Percentiles rank a stretch among this genome's conserved stretches.
phyloP scores from a whole-genome alignment of 37 sponge, comb jelly and placozoan species.

The Petrosia ficiformis region DNA sequence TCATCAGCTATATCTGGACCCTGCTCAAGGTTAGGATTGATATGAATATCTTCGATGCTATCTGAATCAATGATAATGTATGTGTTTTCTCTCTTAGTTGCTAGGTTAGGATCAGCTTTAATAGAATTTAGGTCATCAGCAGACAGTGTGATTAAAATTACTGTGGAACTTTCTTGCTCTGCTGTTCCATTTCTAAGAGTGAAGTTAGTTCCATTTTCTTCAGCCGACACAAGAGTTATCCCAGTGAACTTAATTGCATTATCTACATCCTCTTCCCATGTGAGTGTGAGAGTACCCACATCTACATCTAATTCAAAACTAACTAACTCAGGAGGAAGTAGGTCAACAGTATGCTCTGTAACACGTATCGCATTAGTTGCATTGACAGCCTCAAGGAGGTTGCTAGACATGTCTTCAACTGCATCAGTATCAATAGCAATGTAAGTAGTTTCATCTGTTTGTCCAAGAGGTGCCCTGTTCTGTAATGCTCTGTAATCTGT shows the following conservation, averaged over 20 bases:
- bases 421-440: constrained; percentile 47
- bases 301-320: constrained; percentile 62
- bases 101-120: constrained; percentile 58
- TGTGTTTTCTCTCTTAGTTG: constrained; percentile 49
- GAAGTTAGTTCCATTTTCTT: constrained; percentile 7
- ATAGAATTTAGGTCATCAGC: constrained; percentile 68
- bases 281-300: constrained; percentile 46
- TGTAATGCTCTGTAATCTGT: constrained; percentile 66
- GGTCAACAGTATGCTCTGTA: constrained; percentile 57
- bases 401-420: constrained; percentile 59
- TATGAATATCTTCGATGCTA: constrained; percentile 51
- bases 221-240: constrained; percentile 35
- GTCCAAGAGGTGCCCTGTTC: constrained; percentile 61
- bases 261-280: constrained; percentile 76
- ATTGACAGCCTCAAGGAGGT: constrained; percentile 38
- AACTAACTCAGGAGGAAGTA: constrained; percentile 54
- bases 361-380: constrained; percentile 32
- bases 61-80: constrained; percentile 46
- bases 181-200: constrained; percentile 52
- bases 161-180: constrained; percentile 4
- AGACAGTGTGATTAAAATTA: constrained; percentile 31
- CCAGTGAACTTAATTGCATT: constrained; percentile 33
- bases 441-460: constrained; percentile 32
- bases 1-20: constrained; percentile 27
- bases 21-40: constrained; percentile 62